phyloP scores from a whole-genome alignment of 2,797 vertebrate genomes.

The Dicrostonyx torquatus region DNA sequence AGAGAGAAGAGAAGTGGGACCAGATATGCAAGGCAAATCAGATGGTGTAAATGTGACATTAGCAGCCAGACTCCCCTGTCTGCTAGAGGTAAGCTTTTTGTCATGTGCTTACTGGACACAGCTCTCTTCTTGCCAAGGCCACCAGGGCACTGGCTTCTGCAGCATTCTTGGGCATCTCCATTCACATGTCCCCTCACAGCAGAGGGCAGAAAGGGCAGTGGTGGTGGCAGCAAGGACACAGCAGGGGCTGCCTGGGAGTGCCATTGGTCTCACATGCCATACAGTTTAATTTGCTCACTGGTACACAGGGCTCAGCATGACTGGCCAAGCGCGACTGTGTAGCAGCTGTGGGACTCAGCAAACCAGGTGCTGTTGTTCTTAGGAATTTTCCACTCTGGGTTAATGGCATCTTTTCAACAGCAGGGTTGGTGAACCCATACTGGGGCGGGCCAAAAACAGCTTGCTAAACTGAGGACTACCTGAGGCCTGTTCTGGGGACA shows the following conservation, averaged over 20 bases:
- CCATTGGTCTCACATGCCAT: background rate
- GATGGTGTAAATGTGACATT: background rate
- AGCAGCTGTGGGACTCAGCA: background rate
- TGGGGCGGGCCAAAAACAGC: background rate
- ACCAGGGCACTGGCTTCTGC: background rate
- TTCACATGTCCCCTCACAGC: background rate
- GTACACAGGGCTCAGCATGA: background rate
- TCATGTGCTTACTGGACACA: background rate
- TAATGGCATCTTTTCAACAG: conserved; percentile 48
- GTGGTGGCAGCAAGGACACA: background rate
- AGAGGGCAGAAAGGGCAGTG: background rate
- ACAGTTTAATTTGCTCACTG: background rate
- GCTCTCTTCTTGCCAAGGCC: background rate
- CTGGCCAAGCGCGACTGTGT: background rate
- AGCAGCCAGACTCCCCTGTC: background rate
- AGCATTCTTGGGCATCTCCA: background rate
- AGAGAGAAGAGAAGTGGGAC: background rate
- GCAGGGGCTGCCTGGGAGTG: background rate
- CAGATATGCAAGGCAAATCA: too few relatives aligned
- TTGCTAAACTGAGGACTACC: background rate
- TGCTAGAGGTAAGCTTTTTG: background rate
- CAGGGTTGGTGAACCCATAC: background rate
- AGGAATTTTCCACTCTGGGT: conserved; percentile 58
- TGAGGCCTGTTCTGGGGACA: background rate
- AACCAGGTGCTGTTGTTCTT: background rate